These are phyloP conservation scores for Drosophila longiperda DNA, from an alignment of 2,888 invertebrate species.

Conservation along the genomic window DNA sequence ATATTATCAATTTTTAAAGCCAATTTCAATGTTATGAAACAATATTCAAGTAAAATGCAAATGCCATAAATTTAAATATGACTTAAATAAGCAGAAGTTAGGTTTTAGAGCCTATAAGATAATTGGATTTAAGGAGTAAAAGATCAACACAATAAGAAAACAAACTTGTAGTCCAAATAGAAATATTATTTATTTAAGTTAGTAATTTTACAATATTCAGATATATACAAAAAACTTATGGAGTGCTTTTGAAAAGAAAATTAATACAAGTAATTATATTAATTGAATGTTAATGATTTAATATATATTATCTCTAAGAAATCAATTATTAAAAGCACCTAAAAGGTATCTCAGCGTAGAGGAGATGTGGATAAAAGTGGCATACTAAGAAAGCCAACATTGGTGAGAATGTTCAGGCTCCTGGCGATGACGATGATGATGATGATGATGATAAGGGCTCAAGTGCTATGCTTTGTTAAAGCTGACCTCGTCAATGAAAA, in stretches of 20 bases:
- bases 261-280: too few relatives aligned
- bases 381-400: slow-evolving; percentile 18
- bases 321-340: slow-evolving; percentile 45
- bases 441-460: slow-evolving; percentile 40
- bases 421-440: slow-evolving; percentile 1
- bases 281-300: not conserved
- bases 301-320: not conserved
- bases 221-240: not conserved
- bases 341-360: slow-evolving; percentile 22
- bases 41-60: slow-evolving; percentile 7
- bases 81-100: slow-evolving; percentile 7
- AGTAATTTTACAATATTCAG: not conserved
- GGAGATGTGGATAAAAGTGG: slow-evolving; percentile 17
- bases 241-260: not conserved
- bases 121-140: not conserved
- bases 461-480: slow-evolving; percentile 65
- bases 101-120: not conserved
- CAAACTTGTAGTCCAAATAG: not conserved
- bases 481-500: slow-evolving; percentile 75
- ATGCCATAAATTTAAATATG: slow-evolving; percentile 3
- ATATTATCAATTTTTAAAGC: slow-evolving; percentile 42
- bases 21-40: too few relatives aligned
- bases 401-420: slow-evolving; percentile 6
- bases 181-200: not conserved
- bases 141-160: not conserved